phyloP scores from a whole-genome alignment of 2,888 invertebrate species.

The Phortica magna region DNA sequence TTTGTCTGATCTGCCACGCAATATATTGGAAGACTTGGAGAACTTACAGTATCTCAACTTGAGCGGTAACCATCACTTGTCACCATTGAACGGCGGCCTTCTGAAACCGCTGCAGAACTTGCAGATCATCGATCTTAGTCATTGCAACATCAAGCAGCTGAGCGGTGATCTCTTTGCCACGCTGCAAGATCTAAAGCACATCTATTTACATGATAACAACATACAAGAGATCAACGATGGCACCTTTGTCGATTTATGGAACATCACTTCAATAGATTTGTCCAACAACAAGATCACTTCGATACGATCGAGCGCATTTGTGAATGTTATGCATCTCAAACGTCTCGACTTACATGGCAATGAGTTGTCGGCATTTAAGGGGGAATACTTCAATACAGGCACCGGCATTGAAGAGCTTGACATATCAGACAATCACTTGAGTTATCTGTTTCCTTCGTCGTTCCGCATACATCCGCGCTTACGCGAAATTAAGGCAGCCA shows the following conservation, averaged over 20 bases:
- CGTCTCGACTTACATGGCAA: conserved; percentile 87
- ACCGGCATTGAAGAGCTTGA: conserved; percentile 89
- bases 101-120: conserved; percentile 86
- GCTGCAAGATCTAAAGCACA: conserved; percentile 82
- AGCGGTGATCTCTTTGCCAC: conserved; percentile 86
- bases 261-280: conserved; percentile 86
- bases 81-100: conserved; percentile 82
- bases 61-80: conserved; percentile 85
- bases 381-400: conserved; percentile 91
- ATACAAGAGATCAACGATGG: conserved; percentile 88
- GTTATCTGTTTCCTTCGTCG: conserved; percentile 90
- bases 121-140: conserved; percentile 85
- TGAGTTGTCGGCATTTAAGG: conserved; percentile 88
- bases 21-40: conserved; percentile 83
- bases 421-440: conserved; percentile 88
- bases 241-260: conserved; percentile 87
- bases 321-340: conserved; percentile 86
- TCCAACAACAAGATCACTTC: conserved; percentile 88
- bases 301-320: conserved; percentile 87
- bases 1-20: conserved; percentile 84
- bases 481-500: conserved; percentile 83
- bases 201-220: conserved; percentile 86
- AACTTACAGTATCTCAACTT: conserved; percentile 86
- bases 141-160: conserved; percentile 85
- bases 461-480: conserved; percentile 91